Base-by-base conservation (phyloP, 2,797 vertebrate genomes). In the Thamnophis elegans region DNA sequence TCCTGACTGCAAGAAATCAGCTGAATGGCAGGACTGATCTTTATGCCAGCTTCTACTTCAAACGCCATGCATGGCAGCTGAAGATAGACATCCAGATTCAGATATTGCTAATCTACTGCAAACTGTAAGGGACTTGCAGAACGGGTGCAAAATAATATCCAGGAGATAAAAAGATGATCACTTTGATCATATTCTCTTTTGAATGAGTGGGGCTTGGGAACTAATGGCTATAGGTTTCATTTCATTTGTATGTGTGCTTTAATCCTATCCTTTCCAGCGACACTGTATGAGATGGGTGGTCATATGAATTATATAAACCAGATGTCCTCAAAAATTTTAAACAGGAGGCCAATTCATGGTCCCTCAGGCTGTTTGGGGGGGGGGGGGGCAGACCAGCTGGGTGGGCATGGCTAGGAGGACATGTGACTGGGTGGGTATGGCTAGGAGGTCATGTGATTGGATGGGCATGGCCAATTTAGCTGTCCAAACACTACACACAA, bases 1-100 rank as follows among this genome's bases (percentile, higher is more conserved):
- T 51, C 10, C 25, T 28, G 85, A 18, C 0, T 11, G 0, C 8
- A 10, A n/a, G 10, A 82, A n/a, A 22, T 7, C 36, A 0, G 20
- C 85, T 92, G 89, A 58, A 14, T 51, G 90, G 5, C 59, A 87
- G 22, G 20, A 28, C 5, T 88, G 18, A 26, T 62, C 68, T 92
- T 94, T 42, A 89, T 87, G 54, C 73, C 1, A 32, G 7, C 65
- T 59, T 54, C 53, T 22, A 9, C 68, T 90, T 91, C 32, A 87
- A 91, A 87, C 1, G 1, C 1, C 60, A 20, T 26, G n/a, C 13
- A 36, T 91, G 55, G 25, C 65, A 91, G 8, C 9, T 28, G 28
- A 47, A 91, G 12, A 25, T 18, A 51, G 47, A 55, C 16, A 65
- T 20, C 13, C 51, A 91, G 22, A 47, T 87, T 55, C 36, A 56